Evolutionary conservation across 30 jellyfish, hydroid and myxozoan species (phyloP), one percentile per base, ranked within the genome.

Genomic region (Chrysaora quinquecirrha): DNA sequence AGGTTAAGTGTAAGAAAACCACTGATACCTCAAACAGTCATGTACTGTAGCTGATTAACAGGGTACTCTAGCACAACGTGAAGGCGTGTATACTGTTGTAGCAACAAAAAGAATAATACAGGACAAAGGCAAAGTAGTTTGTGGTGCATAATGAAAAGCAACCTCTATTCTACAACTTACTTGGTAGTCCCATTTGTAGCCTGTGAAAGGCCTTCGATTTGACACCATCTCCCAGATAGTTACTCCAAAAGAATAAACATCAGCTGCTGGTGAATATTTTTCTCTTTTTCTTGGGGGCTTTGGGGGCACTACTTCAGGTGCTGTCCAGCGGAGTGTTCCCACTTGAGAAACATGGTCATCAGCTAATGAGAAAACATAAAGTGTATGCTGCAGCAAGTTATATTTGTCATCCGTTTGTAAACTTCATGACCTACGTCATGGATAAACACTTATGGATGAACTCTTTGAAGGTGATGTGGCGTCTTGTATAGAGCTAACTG

Each of bases 191-290:
- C 78, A 85, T 34, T 74, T n/a, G 73, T 47, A 74, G 18, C 84
- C 84, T 47, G 58, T 46, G 61, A 58, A 74, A n/a, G 95, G 95
- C n/a, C 84, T 30, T 25, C 69, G 87, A 43, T 74, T 85, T 12
- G 95, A 1, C 34, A 85, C 67, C 95, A 85, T 85, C 43, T 85
- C 95, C 95, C 95, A 85, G 28, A 85, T 56, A 14, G 95, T 85
- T 38, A 85, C 30, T 34, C 89, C 95, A 54, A 19, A 85, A 1
- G 95, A 85, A 23, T 73, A 85, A 2, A 85, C 95, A 49, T 85
- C 95, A 21, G 95, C 89, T 25, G 83, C 74, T 25, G 84, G 61
- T 27, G 87, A 73, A 79, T 71, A 71, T 27, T 46, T 29, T 21
- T 54, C 82, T 2, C 61, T 48, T 32, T 7, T 54, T 12, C 33